Conservation (phyloP, 2,113 vertebrate species). For the Sciurus niger region DNA sequence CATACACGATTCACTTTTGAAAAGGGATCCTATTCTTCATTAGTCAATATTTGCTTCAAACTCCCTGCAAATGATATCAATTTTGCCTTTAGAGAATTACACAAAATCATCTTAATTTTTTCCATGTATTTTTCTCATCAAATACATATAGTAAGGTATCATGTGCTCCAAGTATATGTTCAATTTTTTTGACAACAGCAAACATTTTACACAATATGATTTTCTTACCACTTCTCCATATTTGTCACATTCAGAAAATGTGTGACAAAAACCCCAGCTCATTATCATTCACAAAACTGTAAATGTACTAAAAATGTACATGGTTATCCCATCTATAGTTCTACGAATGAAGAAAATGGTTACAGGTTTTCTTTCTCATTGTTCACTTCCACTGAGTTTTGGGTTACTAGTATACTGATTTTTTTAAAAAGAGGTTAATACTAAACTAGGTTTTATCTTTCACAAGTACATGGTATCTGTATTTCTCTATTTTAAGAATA, state of each 20-base stretch:
- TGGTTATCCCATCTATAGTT: neutral
- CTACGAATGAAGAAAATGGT: neutral
- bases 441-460: neutral
- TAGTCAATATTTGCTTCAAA: neutral
- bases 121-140: neutral
- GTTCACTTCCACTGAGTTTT: neutral
- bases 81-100: neutral
- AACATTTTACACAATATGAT: neutral
- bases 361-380: neutral
- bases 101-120: neutral
- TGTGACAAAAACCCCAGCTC: neutral
- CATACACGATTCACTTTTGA: neutral
- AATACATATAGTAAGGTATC: neutral
- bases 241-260: neutral
- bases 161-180: neutral
- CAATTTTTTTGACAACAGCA: neutral
- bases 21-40: neutral
- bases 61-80: neutral
- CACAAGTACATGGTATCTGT: neutral
- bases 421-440: neutral
- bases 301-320: neutral
- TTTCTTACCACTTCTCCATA: neutral
- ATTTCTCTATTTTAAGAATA: neutral
- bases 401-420: neutral
- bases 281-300: neutral